Evolutionary conservation across 1,140 invertebrate genomes (phyloP), one percentile per base, ranked within the genome.

Genomic region (Magallana gigas): DNA sequence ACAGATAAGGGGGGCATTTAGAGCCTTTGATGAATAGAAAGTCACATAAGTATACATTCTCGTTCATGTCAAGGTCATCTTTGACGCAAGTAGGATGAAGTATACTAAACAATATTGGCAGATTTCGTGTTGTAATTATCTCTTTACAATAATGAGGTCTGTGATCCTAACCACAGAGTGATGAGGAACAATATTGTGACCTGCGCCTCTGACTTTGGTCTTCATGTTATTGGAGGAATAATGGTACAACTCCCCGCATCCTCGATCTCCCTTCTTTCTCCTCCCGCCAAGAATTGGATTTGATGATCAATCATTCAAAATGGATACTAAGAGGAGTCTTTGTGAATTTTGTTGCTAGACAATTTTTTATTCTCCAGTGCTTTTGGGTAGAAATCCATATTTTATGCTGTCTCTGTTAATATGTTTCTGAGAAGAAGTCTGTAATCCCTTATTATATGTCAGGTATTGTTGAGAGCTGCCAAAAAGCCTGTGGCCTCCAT

Each of bases 61-160:
- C 36, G 68, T 76, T 11, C 68, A 76, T 76, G 68, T 76, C 68
- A 76, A 76, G 68, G 68, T 29, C 68, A 36, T 9, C 7, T 29
- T 76, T 76, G 68, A 76, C 68, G 68, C 68, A 76, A 76, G 68
- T 76, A 11, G 11, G 68, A 76, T 76, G 68, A 76, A 76, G 68
- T 76, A 76, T 76, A 76, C 68, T 76, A 76, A 76, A 76, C 68
- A 76, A 36, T 76, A 76, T 76, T 76, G 68, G 68, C 68, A 76
- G 68, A 36, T 76, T 76, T 29, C 23, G 11, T 29, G 68, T 12
- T 29, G 68, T 76, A 76, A 76, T 76, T 36, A 76, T 23, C 68
- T 36, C 11, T 23, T 76, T 29, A 29, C 23, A 76, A 36, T 76
- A 29, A 76, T 76, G 23, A 76, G 68, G 23, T 29, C 18, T 76